These are phyloP conservation scores for Oxystoma pomonae DNA, from an alignment of 2,888 invertebrate genomes.

Conservation along the genomic window DNA sequence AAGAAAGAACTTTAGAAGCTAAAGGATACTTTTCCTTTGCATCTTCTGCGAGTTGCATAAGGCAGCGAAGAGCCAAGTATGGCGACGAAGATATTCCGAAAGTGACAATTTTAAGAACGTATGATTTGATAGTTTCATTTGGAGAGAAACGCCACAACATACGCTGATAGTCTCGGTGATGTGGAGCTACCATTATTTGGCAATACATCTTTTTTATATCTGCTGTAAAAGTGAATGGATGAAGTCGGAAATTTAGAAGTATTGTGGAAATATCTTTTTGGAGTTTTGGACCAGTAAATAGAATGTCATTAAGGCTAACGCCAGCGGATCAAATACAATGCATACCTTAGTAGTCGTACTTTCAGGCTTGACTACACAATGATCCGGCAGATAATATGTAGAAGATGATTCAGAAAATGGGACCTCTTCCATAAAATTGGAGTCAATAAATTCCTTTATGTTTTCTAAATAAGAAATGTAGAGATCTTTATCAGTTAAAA, in stretches of 20 bases:
- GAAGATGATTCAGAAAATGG: neutral
- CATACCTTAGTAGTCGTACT: conserved; percentile 25
- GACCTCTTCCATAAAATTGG: conserved; percentile 11
- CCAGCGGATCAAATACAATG: conserved; percentile 26
- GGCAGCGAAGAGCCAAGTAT: conserved; percentile 5
- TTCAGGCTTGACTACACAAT: conserved; percentile 24
- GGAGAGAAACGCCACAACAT: conserved; percentile 10
- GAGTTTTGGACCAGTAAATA: conserved; percentile 9
- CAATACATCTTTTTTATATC: conserved; percentile 12
- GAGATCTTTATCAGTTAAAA: conserved; percentile 4
- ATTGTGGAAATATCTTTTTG: conserved; percentile 8
- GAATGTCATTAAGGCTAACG: conserved; percentile 14
- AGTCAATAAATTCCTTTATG: conserved; percentile 20
- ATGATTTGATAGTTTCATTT: conserved; percentile 2
- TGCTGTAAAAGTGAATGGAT: conserved; percentile 3
- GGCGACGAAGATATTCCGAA: conserved; percentile 10
- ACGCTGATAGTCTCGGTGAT: conserved; percentile 9
- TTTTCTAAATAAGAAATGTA: conserved; percentile 10
- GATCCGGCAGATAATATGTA: conserved; percentile 24
- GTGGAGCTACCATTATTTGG: conserved; percentile 6
- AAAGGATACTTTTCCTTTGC: neutral
- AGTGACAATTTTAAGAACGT: conserved; percentile 7
- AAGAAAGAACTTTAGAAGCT: conserved; percentile 4
- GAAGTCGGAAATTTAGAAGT: conserved; percentile 8
- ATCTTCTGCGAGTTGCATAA: conserved; percentile 7